These are phyloP conservation scores for Talpa occidentalis DNA, from an alignment of 2,113 vertebrate genomes.

Conservation along the genomic window DNA sequence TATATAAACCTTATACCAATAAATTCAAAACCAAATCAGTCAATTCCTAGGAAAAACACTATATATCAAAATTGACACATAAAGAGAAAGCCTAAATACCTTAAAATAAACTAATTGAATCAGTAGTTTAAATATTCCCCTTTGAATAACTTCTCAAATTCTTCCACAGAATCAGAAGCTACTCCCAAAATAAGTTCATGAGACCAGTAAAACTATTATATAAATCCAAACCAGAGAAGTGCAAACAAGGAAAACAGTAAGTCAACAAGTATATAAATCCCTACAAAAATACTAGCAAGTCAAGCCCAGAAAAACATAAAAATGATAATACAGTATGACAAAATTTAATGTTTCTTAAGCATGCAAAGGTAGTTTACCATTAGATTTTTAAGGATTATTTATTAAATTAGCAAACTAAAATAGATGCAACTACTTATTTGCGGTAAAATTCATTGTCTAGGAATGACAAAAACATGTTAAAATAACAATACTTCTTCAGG, in stretches of 20 bases:
- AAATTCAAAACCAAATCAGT: background rate
- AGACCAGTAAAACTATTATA: background rate
- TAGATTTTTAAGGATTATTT: background rate
- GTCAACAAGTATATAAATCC: background rate
- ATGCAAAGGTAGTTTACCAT: background rate
- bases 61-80: background rate
- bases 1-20: background rate
- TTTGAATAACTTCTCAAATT: background rate
- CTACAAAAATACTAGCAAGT: background rate
- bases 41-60: background rate
- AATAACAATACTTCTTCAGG: constrained; percentile 25
- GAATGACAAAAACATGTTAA: background rate
- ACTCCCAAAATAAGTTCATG: background rate
- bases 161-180: constrained; percentile 16
- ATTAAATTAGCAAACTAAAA: background rate
- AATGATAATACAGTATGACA: background rate
- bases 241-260: background rate
- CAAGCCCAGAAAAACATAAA: background rate
- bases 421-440: background rate
- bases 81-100: background rate
- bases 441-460: background rate
- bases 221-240: background rate
- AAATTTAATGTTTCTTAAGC: background rate
- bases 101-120: background rate
- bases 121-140: background rate